Percentiles rank a stretch among this genome's conserved stretches.
These are phyloP conservation scores for Eudemis profundana DNA, from an alignment of 2,888 invertebrate species.

Conservation along the genomic window DNA sequence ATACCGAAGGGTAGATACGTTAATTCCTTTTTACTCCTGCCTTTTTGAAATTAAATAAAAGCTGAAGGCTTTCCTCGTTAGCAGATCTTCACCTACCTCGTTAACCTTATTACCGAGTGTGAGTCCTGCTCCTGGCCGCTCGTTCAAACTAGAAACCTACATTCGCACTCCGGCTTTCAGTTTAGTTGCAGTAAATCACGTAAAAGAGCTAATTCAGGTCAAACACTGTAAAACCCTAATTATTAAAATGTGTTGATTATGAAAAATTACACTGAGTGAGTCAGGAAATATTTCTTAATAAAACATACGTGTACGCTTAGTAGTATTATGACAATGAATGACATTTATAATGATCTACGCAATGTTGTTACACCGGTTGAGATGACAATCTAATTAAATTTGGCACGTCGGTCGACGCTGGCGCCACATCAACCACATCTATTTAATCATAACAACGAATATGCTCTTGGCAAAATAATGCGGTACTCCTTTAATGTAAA, in stretches of 20 bases:
- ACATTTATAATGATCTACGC: conserved; percentile 12
- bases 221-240: conserved; percentile 1
- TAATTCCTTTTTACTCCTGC: conserved; percentile 12
- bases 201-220: conserved; percentile 28
- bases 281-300: not conserved
- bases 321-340: not conserved
- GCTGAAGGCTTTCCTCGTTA: conserved; percentile 67
- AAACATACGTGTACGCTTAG: not conserved
- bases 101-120: conserved; percentile 75
- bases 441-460: conserved; percentile 34
- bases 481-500: conserved; percentile 14
- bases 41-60: conserved; percentile 66
- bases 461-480: conserved; percentile 18
- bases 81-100: conserved; percentile 68
- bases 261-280: not conserved
- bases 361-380: conserved; percentile 29
- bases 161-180: conserved; percentile 28
- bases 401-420: conserved; percentile 21
- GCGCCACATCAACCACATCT: conserved; percentile 17
- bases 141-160: conserved; percentile 40
- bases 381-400: conserved; percentile 44
- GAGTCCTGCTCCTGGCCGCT: conserved; percentile 54
- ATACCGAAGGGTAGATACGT: conserved; percentile 9
- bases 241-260: not conserved
- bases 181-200: conserved; percentile 19